Base-by-base conservation (phyloP, 2,797 vertebrate genomes). In the Pipistrellus pipistrellus region DNA sequence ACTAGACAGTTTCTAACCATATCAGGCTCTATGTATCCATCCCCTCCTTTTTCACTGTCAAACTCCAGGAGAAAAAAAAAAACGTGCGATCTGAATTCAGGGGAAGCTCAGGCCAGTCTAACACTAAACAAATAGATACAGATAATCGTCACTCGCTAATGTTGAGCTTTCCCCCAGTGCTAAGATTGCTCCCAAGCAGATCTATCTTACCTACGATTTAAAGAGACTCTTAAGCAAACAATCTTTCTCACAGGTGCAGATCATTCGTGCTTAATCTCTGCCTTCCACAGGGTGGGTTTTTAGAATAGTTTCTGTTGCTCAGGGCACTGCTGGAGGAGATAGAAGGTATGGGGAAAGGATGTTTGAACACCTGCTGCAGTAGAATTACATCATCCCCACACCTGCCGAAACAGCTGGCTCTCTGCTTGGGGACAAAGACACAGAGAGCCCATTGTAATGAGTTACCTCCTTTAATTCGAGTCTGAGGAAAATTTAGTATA, bases 321-420 rank as follows among this genome's bases (percentile, higher is more conserved):
- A 27, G n/a, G 89, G 81, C 88, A 21, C 8, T 0, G 77, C 78
- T 81, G 44, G 94, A 92, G 57, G 66, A 94, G 46, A 41, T 17
- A 2, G 85, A 84, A 82, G 90, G 66, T 53, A 12, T 3, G 72
- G 41, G 55, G 76, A 77, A 55, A 44, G 75, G 10, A 62, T 30
- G 57, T 84, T 10, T 55, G 82, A 69, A 85, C 38, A 88, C 38
- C 69, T 96, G 73, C 94, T 92, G 93, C 90, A 81, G 59, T 75
- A 4, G 55, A 75, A 25, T 4, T 32, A 64, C 62, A 46, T 68
- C 92, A 85, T 59, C 44, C 88, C 91, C 44, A 90, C 80, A 57
- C 66, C 55, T 95, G 94, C 78, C 77, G 20, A 89, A 96, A 92
- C 85, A 97, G 85, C 91, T 97, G 88, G 81, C 76, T 90, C 83